These are phyloP conservation scores for Gymnothorax javanicus DNA, from an alignment of 2,797 vertebrate species.

Conservation along the genomic window DNA sequence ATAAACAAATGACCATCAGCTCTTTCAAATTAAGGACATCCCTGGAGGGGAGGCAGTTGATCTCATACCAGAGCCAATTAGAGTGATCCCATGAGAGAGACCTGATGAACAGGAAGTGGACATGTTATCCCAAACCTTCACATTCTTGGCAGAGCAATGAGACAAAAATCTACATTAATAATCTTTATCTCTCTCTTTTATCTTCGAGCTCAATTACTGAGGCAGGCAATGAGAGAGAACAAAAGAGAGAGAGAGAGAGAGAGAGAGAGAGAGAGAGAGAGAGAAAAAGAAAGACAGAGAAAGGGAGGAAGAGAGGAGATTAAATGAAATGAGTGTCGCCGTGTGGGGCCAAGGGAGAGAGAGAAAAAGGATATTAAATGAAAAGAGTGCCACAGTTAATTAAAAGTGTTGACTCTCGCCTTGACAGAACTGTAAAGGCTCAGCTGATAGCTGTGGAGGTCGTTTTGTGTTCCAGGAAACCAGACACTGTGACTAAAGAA, in stretches of 20 bases:
- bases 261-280: too few species aligned
- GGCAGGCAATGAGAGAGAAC: not conserved
- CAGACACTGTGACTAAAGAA: not conserved
- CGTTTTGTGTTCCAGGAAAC: not conserved
- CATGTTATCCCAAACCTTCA: not conserved
- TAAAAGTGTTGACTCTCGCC: not conserved
- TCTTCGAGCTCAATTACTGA: not conserved
- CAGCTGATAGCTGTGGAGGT: not conserved
- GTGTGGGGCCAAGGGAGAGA: too few species aligned
- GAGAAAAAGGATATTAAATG: not conserved
- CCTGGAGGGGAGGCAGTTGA: too few species aligned
- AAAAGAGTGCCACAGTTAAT: not conserved
- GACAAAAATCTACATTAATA: not conserved
- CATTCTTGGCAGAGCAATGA: not conserved
- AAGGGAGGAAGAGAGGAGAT: not conserved
- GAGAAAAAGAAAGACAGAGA: too few species aligned
- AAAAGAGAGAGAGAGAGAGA: not conserved
- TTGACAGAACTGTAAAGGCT: not conserved
- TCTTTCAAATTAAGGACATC: not conserved
- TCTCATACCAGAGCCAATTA: not conserved
- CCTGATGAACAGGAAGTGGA: not conserved
- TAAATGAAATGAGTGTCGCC: not conserved
- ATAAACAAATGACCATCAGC: too few species aligned
- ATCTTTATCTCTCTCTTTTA: not conserved
- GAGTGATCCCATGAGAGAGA: not conserved